Percentiles rank a stretch among this genome's conserved stretches.
Evolutionary conservation across 2,113 vertebrate species (phyloP).

Genomic region (Lophura nycthemera): DNA sequence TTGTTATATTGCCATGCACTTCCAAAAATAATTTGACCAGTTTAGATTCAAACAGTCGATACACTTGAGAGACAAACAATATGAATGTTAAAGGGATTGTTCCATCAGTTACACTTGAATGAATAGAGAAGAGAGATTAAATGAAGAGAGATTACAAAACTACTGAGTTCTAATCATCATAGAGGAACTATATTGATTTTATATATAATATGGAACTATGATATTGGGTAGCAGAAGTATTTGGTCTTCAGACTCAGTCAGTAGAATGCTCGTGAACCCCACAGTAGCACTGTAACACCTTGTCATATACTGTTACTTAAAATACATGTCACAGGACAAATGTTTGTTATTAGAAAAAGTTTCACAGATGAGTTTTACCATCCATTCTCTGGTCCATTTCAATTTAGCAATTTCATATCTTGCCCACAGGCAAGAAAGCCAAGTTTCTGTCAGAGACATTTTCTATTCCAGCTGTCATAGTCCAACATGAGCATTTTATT

Average conservation of each 20-base stretch:
- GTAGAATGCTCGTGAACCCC: background rate
- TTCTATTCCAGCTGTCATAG: conserved; percentile 55
- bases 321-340: background rate
- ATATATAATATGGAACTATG: background rate
- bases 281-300: background rate
- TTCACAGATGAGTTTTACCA: conserved; percentile 43
- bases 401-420: conserved; percentile 68
- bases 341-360: conserved; percentile 54
- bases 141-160: background rate
- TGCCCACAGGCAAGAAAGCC: conserved; percentile 47
- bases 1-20: background rate
- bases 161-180: background rate
- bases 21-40: background rate
- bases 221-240: background rate
- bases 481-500: conserved; percentile 50
- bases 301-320: conserved; percentile 37
- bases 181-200: background rate
- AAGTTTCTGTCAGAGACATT: conserved; percentile 44
- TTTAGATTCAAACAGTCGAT: background rate
- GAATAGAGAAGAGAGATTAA: background rate
- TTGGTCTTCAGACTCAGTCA: background rate
- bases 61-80: background rate
- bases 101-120: background rate
- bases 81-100: background rate
- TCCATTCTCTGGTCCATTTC: conserved; percentile 47